phyloP scores from a whole-genome alignment of 2,113 vertebrate species.

The Edolisoma coerulescens region DNA sequence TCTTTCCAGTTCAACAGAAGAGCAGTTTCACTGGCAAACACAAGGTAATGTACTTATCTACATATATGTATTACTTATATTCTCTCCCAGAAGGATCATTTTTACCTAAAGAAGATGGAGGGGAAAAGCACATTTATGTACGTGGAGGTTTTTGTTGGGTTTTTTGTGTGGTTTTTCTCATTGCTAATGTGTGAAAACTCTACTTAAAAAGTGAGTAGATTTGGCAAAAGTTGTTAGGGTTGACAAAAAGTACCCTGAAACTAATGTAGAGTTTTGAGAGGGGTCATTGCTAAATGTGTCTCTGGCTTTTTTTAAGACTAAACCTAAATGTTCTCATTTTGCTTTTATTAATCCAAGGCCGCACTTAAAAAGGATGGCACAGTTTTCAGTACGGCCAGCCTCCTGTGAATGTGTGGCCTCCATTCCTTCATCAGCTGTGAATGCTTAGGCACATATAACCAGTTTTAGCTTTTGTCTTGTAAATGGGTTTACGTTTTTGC shows the following conservation, averaged over 20 bases:
- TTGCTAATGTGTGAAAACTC: background rate
- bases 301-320: background rate
- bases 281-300: background rate
- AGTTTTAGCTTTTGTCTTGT: background rate
- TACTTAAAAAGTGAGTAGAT: background rate
- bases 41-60: slow-evolving; percentile 81
- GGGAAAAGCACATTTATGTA: background rate
- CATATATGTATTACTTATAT: background rate
- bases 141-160: background rate
- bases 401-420: background rate
- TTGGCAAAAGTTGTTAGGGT: background rate
- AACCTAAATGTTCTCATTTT: background rate
- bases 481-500: background rate
- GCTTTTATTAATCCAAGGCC: background rate
- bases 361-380: background rate
- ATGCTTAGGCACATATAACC: background rate
- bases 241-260: background rate
- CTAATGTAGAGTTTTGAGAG: background rate
- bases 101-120: background rate
- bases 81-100: background rate
- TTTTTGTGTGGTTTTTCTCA: background rate
- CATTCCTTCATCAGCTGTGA: background rate
- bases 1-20: slow-evolving; percentile 89
- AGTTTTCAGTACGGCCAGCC: background rate
- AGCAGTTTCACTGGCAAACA: slow-evolving; percentile 94